A percentile compares a stretch with the other conserved stretches of the same genome.
Conservation (phyloP, 2,888 invertebrate genomes). For the Eilema griseolum region DNA sequence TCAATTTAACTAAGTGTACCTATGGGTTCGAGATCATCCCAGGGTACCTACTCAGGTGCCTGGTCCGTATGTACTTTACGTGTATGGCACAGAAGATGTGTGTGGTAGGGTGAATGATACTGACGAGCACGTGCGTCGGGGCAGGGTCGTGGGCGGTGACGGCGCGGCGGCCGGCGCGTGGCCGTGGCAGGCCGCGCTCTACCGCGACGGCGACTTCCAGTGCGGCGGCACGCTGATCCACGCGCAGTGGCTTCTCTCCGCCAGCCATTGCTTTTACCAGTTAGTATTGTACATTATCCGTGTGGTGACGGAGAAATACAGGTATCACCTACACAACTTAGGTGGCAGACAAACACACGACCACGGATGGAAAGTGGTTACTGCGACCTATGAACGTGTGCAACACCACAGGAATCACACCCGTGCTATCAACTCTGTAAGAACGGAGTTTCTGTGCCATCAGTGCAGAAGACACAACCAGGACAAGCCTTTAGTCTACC, state of each 20-base stretch:
- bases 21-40: background rate
- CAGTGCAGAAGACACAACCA: too few species aligned
- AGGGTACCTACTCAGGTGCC: background rate
- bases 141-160: conserved; percentile 93
- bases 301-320: too few species aligned
- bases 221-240: conserved; percentile 92
- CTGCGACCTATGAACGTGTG: too few species aligned
- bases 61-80: background rate
- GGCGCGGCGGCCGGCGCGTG: conserved; percentile 92
- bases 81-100: conserved; percentile 21
- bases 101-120: conserved; percentile 56
- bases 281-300: conserved; percentile 76
- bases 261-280: conserved; percentile 94
- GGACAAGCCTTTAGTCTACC: too few species aligned
- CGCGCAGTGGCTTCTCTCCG: conserved; percentile 91
- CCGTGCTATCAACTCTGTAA: too few species aligned
- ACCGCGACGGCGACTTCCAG: conserved; percentile 94
- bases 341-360: too few species aligned
- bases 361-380: too few species aligned
- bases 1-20: background rate
- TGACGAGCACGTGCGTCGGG: conserved; percentile 79
- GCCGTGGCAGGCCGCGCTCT: conserved; percentile 96
- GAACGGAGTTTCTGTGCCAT: too few species aligned
- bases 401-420: too few species aligned
- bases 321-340: too few species aligned